Conservation (phyloP, 2,797 vertebrate species). For the Sebastes taczanowskii region DNA sequence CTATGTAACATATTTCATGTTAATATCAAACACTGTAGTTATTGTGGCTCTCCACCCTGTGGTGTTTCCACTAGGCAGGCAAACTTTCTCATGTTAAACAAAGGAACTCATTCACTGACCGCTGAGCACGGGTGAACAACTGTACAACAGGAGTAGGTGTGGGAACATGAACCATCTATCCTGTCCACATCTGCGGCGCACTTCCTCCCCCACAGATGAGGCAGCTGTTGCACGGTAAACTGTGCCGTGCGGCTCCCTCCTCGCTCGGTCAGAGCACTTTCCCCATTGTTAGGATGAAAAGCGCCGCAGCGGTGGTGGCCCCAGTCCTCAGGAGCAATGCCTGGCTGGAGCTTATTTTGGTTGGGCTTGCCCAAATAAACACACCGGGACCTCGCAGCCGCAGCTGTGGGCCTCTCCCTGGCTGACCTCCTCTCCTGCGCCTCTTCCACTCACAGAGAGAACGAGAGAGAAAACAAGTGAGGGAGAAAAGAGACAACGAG, state of each 20-base stretch:
- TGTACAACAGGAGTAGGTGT: constrained; percentile 72
- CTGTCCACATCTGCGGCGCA: constrained; percentile 63
- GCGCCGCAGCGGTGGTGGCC: constrained; percentile 67
- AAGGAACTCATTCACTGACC: constrained; percentile 65
- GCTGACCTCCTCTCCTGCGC: constrained; percentile 76
- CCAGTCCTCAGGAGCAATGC: constrained; percentile 75
- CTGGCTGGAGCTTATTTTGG: constrained; percentile 82
- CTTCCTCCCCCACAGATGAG: constrained; percentile 61
- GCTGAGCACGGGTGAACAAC: constrained; percentile 56
- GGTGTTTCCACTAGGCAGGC: constrained; percentile 22
- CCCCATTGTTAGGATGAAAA: constrained; percentile 77
- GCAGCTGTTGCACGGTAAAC: constrained; percentile 76
- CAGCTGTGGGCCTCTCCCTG: constrained; percentile 79
- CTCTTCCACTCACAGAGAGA: constrained; percentile 63
- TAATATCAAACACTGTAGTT: constrained; percentile 11
- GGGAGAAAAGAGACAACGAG: constrained; percentile 60
- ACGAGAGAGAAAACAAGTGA: constrained; percentile 65
- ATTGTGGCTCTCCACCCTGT: constrained; percentile 4
- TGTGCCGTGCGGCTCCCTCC: constrained; percentile 63
- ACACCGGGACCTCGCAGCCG: constrained; percentile 68
- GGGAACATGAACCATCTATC: constrained; percentile 66
- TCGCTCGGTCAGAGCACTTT: constrained; percentile 64
- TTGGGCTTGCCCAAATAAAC: constrained; percentile 85
- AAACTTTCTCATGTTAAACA: constrained; percentile 48
- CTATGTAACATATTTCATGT: neutral